Base-by-base conservation (phyloP, 2,797 vertebrate genomes). In the Gallinago stenura region DNA sequence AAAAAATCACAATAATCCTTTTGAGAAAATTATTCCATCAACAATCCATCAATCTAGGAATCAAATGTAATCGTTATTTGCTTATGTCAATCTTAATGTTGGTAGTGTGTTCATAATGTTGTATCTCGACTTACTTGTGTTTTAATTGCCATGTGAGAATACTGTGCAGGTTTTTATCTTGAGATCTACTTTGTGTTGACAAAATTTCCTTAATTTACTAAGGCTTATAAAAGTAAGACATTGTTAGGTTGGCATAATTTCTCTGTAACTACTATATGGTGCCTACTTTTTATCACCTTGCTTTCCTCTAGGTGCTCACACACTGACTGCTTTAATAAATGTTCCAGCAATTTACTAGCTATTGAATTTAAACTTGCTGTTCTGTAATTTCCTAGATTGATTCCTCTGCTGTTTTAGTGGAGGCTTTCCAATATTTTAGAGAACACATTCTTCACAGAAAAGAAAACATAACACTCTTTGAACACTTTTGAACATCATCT, bases 281-380 rank as follows among this genome's bases (percentile, higher is more conserved):
- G 79, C 84, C 94, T 97, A 92, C 83, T 73, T 95, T 97, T 98
- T 97, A 96, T 97, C 96, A 97, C 91, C 88, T 72, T 76, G 28
- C 58, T 95, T 97, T 96, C 75, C 95, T 96, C 95, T 90, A 91
- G 94, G 84, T 97, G 93, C 92, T 96, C 95, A 91, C 95, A 96
- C 82, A 84, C 70, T 96, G 94, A 94, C 80, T 95, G 76, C 84
- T 95, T 97, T 97, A 98, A 97, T 98, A 98, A 97, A 97, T 95
- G 96, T 95, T 96, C 89, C 78, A 91, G 90, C 89, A 96, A 92
- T 94, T 97, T 98, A 96, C 90, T 93, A 96, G 93, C 93, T 97
- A 95, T 96, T 96, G 96, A 98, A 97, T 97, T 97, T 96, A 97
- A 97, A 97, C 95, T 97, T 97, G 50, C 50, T 94, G 33, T 92